A percentile compares a stretch with the other conserved stretches of the same genome.
Conservation (phyloP, 2,888 invertebrate genomes). For the Caenorhabditis wallacei region DNA sequence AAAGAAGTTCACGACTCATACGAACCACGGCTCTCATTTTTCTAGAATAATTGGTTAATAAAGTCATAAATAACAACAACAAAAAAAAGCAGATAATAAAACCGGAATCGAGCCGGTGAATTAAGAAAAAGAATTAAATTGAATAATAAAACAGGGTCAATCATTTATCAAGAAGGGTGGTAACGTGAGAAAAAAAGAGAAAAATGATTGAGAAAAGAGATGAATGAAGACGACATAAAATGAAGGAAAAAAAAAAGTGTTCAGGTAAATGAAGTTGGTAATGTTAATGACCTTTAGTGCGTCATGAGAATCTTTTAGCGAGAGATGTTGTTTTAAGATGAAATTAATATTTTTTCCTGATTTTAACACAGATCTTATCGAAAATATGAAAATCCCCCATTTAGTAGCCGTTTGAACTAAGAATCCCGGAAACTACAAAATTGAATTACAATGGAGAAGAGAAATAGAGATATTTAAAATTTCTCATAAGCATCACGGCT, state of each 20-base stretch:
- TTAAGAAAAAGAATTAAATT: background rate
- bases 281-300: slow-evolving; percentile 18
- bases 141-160: slow-evolving; percentile 6
- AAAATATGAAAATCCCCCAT: no score
- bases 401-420: background rate
- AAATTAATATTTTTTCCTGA: no score
- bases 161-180: slow-evolving; percentile 10
- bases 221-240: background rate
- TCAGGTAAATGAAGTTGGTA: slow-evolving; percentile 22
- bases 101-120: background rate
- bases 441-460: no score
- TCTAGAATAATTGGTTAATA: background rate
- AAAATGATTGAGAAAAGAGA: slow-evolving; percentile 1
- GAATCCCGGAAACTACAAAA: background rate
- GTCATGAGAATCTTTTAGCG: background rate
- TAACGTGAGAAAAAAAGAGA: background rate
- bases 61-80: background rate
- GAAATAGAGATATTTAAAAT: background rate
- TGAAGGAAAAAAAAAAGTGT: background rate
- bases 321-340: background rate
- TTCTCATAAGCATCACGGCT: slow-evolving; percentile 12
- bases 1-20: slow-evolving; percentile 26
- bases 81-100: background rate
- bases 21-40: background rate
- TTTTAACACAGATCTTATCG: no score